phyloP scores from a whole-genome alignment of 2,888 invertebrate genomes.

The Trichogramma dendrolimi region DNA sequence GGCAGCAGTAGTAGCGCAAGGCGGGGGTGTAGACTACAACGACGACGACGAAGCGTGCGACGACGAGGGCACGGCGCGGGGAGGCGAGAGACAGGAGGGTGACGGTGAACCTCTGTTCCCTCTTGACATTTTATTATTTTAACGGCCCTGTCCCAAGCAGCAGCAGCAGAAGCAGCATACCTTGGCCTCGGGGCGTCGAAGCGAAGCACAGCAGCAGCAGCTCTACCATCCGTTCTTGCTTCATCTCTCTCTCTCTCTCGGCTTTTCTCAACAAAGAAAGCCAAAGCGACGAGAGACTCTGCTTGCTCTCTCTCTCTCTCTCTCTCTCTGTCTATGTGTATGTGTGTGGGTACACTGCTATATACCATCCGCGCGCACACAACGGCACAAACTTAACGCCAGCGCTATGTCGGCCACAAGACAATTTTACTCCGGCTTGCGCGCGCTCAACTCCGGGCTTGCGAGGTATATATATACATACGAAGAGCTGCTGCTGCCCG shows the following conservation, averaged over 20 bases:
- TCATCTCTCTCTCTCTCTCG: neutral
- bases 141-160: conserved; percentile 23
- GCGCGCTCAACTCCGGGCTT: conserved; percentile 9
- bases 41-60: too few species aligned
- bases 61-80: neutral
- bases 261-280: conserved; percentile 1
- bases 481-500: neutral
- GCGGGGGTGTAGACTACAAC: too few species aligned
- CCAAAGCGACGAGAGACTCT: conserved; percentile 2
- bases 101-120: conserved; percentile 31
- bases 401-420: neutral
- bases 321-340: neutral
- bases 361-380: neutral
- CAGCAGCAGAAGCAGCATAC: conserved; percentile 5
- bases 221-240: neutral
- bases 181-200: conserved; percentile 20
- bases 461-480: neutral
- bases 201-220: conserved; percentile 8
- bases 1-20: too few species aligned
- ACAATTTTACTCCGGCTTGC: conserved; percentile 14
- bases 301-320: neutral
- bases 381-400: too few species aligned
- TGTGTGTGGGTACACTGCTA: too few species aligned
- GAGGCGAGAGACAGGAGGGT: conserved; percentile 17
- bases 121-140: conserved; percentile 27